Conservation (phyloP, 2,797 vertebrate genomes). For the Chanos chanos region DNA sequence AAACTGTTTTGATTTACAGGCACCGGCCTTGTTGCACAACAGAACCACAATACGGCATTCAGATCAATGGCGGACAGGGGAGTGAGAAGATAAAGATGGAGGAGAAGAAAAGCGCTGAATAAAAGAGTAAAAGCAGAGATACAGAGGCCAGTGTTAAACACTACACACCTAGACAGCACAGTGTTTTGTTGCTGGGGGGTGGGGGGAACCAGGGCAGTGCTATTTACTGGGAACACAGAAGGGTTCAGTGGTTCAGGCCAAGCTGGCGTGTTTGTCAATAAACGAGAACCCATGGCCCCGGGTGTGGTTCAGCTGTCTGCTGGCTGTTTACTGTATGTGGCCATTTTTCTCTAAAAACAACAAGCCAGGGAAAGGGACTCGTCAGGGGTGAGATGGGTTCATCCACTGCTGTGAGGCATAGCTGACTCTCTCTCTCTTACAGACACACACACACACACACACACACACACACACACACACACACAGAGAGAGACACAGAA, state of each 20-base stretch:
- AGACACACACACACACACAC: neutral
- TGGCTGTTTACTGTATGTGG: neutral
- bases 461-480: conserved; percentile 5
- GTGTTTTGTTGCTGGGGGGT: no score
- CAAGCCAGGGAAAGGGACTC: neutral
- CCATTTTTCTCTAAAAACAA: no score
- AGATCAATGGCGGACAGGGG: no score
- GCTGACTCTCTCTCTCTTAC: conserved; percentile 1
- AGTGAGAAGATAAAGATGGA: no score
- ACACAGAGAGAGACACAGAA: conserved; percentile 1
- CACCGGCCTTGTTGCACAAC: no score
- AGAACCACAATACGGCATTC: no score
- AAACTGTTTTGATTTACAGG: no score
- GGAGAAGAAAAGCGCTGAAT: no score
- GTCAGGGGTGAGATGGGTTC: neutral
- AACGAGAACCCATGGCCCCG: neutral
- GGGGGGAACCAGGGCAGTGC: neutral
- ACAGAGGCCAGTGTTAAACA: no score
- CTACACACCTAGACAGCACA: no score
- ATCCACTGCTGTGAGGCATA: neutral
- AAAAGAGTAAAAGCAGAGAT: no score
- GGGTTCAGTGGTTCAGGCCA: neutral
- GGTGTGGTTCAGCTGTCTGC: neutral
- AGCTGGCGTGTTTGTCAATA: conserved; percentile 9
- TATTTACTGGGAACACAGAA: neutral